Base-by-base conservation (phyloP, 2,888 invertebrate species). In the Perizoma flavofasciatum region DNA sequence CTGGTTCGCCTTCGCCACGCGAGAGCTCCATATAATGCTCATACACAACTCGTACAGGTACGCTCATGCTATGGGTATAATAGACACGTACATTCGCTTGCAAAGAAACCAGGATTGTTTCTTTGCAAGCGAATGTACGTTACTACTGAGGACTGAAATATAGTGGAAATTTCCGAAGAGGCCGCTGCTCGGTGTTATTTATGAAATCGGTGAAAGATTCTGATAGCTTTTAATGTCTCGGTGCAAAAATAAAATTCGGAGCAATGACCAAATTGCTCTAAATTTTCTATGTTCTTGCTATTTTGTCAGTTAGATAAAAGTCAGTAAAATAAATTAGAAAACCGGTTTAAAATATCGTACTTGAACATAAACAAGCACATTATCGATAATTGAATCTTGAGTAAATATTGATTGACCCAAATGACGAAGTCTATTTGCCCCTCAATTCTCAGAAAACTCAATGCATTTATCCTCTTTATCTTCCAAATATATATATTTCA, bases 1-100 rank as follows among this genome's bases (percentile, higher is more conserved):
- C 85, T 73, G 63, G 86, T 79, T 88, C 86, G 88, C 88, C 88
- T 89, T 88, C 88, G 78, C 61, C 63, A 66, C 73, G 73, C 78
- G 65, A 75, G 69, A 71, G 71, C 72, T 69, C 68, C 66, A 66
- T 69, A 69, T 71, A 66, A 65, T 68, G 70, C 70, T 72, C 69
- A 63, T 67, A 72, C 44, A 34, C 34, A 46, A 6, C 22, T 7
- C 10, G 43, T 39, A 7, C 39, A 39, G 7, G 9, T 39, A 39
- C 10, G n/a, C n/a, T 10, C 10, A 5, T 10, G n/a, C 41, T 5
- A 10, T 41, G 10, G n/a, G 5, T 6, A n/a, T 46, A 34, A 34
- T 48, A 48, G 35, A 10, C 47, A 10, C 3, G 22, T 22, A 22
- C 35, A 47, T n/a, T 0, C 35, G 49, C 49, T 56, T 59, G 57